Base-by-base conservation (phyloP, 2,113 vertebrate species). In the Siphamia tubifer region DNA sequence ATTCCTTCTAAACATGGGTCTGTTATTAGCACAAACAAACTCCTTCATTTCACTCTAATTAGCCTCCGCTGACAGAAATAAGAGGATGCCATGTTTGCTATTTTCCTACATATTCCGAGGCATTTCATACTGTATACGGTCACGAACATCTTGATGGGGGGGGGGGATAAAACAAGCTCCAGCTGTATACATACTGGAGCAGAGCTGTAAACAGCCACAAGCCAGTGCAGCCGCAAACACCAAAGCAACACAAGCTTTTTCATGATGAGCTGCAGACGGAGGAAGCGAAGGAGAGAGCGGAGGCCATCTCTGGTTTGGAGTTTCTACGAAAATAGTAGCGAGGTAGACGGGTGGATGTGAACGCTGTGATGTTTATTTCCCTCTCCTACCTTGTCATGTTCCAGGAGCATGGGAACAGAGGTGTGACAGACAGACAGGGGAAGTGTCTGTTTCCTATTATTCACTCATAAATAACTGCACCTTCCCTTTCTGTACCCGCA, bases 361-460 rank as follows among this genome's bases (percentile, higher is more conserved):
- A 39, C 7, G 20, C 35, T 39, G 35, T 17, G 44, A 47, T 20
- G 28, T 17, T 30, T 23, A 11, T 2, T 35, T 17, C 16, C 7
- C 15, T 40, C 38, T 25, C 15, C 25, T 34, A 17, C 68, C 49
- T 21, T 24, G 1, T 31, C 21, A 15, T 80, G 66, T 75, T 63
- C 69, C 34, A 12, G 48, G 16, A 27, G 48, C 31, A 13, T 6
- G 47, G 49, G 44, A 71, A 28, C 54, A 79, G 53, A 73, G 68
- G 76, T 77, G 74, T 55, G 42, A 68, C 66, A 48, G 67, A 68
- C 66, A 48, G 67, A 44, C 53, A 54, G 32, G 66, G 89, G 89
- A 92, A 91, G 82, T 61, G 76, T 67, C 90, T 90, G 90, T 90
- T 92, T 91, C 91, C 91, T 91, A 86, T 89, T 89, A 76, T 89